These are phyloP conservation scores for Anoura caudifer DNA, from an alignment of 2,113 vertebrate species.

Conservation along the genomic window DNA sequence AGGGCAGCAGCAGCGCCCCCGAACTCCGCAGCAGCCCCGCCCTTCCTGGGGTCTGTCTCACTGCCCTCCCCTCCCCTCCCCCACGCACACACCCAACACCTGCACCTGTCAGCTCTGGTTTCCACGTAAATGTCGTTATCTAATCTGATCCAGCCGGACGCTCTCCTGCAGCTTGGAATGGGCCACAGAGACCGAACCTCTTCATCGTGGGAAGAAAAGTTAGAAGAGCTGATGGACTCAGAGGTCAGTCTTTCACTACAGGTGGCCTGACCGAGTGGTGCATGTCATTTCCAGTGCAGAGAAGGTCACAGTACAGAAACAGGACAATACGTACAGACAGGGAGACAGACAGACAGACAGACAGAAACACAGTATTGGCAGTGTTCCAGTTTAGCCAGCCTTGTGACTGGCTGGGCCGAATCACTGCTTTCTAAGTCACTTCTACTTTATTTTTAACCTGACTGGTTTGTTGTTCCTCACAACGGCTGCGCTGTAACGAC, in stretches of 20 bases:
- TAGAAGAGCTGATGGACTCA: not conserved
- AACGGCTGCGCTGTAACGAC: too few species aligned
- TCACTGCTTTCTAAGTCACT: not conserved
- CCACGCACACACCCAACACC: fast-evolving
- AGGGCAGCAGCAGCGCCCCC: not conserved
- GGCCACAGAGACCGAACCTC: not conserved
- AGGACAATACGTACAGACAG: too few species aligned
- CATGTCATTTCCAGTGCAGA: not conserved
- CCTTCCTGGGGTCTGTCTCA: not conserved
- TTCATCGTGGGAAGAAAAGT: not conserved
- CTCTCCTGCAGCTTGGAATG: not conserved
- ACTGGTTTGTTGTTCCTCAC: not conserved
- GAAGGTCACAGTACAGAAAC: not conserved
- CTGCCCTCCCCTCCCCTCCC: not conserved
- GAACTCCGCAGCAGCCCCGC: not conserved
- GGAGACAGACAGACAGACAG: not conserved
- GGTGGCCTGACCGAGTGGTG: fast-evolving
- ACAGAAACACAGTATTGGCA: not conserved
- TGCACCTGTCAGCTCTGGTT: not conserved
- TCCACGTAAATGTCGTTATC: not conserved
- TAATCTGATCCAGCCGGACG: not conserved
- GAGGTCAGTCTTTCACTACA: not conserved
- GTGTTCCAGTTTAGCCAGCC: not conserved
- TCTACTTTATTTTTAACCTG: not conserved
- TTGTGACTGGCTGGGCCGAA: not conserved